Evolutionary conservation across 2,797 vertebrate species (phyloP), one percentile per base, ranked within the genome.

Genomic region (Otolemur crassicaudatus): DNA sequence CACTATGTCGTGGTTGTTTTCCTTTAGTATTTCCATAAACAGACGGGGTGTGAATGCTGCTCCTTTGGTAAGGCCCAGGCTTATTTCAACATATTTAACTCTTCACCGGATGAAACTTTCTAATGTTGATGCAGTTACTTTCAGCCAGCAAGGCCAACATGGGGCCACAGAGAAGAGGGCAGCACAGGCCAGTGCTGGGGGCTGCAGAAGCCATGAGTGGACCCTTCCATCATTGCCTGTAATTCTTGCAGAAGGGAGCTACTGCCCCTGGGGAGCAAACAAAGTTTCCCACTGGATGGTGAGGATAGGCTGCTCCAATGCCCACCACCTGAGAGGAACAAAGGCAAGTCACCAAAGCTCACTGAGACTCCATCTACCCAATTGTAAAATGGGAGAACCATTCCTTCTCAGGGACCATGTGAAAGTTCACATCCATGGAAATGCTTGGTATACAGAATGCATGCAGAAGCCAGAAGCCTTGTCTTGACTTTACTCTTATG

Each of bases 1-100:
- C 95, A 98, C 98, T 96, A 96, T 96, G 97, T 97, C 95, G 96
- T 87, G 96, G 97, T 84, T 98, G 97, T 98, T 98, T 98, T 94
- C 97, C 96, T 96, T 94, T 89, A 63, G 96, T 94, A 96, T 98
- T 97, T 96, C 97, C 95, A 91, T 94, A 70, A 98, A 97, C 29
- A 91, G 40, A 95, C 92, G 72, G 94, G 81, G 85, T 93, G 90
- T 83, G 95, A 95, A 96, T 85, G 96, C 95, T 25, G 58, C 92
- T 94, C 40, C 97, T 97, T 97, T 96, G 97, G 98, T 96, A 96
- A 95, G 88, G 94, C 91, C 85, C 76, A 65, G 96, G 91, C 94
- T 98, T 95, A 70, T 75, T 94, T 90, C 87, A 82, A 93, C 96
- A 96, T n/a, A 86, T 96, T 98, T 98, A 98, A 98, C 98, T 94